Base-by-base conservation (phyloP, 2,113 vertebrate genomes). In the Gambusia affinis region DNA sequence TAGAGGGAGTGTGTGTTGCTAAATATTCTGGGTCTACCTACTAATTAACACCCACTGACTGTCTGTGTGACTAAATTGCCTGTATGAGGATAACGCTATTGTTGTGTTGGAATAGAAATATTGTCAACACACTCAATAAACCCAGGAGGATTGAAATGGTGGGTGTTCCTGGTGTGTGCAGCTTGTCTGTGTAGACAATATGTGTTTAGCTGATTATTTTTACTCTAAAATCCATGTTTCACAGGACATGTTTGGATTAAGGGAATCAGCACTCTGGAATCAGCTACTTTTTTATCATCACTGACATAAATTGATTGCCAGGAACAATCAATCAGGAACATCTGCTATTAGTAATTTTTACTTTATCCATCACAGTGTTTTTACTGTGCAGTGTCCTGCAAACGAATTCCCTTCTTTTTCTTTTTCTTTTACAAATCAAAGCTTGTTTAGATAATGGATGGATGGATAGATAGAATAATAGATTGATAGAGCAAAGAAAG, bases 1-100 rank as follows among this genome's bases (percentile, higher is more conserved):
- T 85, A 76, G 67, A 63, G 63, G 79, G 80, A 84, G 75, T 89
- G 80, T 86, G 74, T 85, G 79, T 91, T 88, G 76, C 78, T 90
- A 85, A 90, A 83, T 92, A 75, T 64, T 82, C 54, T 82, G 74
- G 39, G 28, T 67, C 67, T 73, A 90, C 76, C 90, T 80, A 75
- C 64, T 85, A 84, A 87, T 90, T 86, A 82, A 71, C 76, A 85
- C 63, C 70, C n/a, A 77, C 70, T 85, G 65, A 72, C 80, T 74
- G 79, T 85, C 71, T 86, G 77, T 76, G 67, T 67, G 42, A 79
- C 75, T 76, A 44, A 51, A 80, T 89, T 78, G 81, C 81, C 79
- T 64, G 61, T 61, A 66, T 64, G 54, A 76, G 37, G 69, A 63
- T 42, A 69, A 69, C 73, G 72, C 61, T 74, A 75, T 14, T 44